Conservation (phyloP, 2,797 vertebrate species). For the Tiaroga cobitis region DNA sequence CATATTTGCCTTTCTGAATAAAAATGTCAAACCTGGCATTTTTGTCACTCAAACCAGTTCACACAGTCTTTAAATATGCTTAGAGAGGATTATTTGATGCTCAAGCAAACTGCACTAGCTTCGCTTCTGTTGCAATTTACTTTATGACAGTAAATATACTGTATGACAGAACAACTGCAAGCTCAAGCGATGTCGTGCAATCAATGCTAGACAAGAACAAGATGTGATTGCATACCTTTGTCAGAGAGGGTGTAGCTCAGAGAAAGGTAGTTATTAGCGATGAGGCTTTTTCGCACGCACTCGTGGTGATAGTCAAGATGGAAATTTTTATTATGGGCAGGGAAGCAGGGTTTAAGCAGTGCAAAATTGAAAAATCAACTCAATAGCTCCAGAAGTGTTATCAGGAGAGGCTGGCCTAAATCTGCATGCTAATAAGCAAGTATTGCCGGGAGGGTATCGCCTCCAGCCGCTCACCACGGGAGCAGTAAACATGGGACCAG, state of each 20-base stretch:
- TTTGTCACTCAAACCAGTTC: conserved; percentile 5
- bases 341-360: conserved; percentile 39
- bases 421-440: conserved; percentile 59
- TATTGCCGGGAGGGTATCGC: conserved; percentile 38
- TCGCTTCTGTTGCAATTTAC: conserved; percentile 30
- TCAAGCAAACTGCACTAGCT: conserved; percentile 24
- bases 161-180: conserved; percentile 42
- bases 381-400: conserved; percentile 53
- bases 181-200: conserved; percentile 42
- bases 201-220: conserved; percentile 46
- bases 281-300: background rate
- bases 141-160: conserved; percentile 26
- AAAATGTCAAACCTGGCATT: background rate
- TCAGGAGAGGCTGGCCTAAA: conserved; percentile 50
- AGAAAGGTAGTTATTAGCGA: conserved; percentile 53
- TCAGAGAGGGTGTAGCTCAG: conserved; percentile 42
- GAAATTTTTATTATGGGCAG: conserved; percentile 52
- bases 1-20: background rate
- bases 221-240: conserved; percentile 48
- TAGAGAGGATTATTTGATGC: conserved; percentile 1
- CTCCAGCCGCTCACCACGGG: conserved; percentile 11
- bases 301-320: conserved; percentile 31
- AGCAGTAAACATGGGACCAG: conserved; percentile 22
- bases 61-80: background rate
- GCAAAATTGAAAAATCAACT: conserved; percentile 57